Percentiles rank a stretch among this genome's conserved stretches.
Conservation (phyloP, 64 coral and sea anemone genomes). For the Orbicella faveolata region DNA sequence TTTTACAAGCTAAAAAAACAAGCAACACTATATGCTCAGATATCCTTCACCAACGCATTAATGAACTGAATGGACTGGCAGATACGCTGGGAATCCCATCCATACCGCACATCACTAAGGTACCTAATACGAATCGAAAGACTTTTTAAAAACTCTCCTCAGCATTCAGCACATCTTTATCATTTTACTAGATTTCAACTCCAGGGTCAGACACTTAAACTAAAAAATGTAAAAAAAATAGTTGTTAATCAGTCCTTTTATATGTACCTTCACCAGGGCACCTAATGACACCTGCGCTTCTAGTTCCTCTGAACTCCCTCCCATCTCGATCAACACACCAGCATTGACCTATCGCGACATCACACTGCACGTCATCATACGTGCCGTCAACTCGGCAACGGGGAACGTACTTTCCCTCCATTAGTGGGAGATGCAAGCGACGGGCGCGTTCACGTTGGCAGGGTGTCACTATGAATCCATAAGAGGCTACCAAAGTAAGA, state of each 20-base stretch:
- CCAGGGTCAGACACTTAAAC: no score
- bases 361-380: slow-evolving; percentile 76
- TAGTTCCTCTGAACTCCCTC: slow-evolving; percentile 47
- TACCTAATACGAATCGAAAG: no score
- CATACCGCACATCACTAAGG: no score
- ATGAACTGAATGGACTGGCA: no score
- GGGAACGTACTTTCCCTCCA: slow-evolving; percentile 53
- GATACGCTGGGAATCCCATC: no score
- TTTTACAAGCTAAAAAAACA: no score
- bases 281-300: slow-evolving; percentile 37
- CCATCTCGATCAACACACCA: slow-evolving; percentile 69
- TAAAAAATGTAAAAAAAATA: no score
- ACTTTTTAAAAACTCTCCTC: no score
- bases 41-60: no score
- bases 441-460: slow-evolving; percentile 73
- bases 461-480: slow-evolving; percentile 54
- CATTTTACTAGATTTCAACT: no score
- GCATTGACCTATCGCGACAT: slow-evolving; percentile 32
- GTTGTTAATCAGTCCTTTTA: not conserved
- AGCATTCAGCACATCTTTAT: no score
- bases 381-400: slow-evolving; percentile 68
- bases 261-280: slow-evolving; percentile 62
- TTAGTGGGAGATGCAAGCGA: slow-evolving; percentile 17
- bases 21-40: no score
- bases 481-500: not conserved